phyloP scores from a whole-genome alignment of 2,888 invertebrate species.

The Diarsia rubi region DNA sequence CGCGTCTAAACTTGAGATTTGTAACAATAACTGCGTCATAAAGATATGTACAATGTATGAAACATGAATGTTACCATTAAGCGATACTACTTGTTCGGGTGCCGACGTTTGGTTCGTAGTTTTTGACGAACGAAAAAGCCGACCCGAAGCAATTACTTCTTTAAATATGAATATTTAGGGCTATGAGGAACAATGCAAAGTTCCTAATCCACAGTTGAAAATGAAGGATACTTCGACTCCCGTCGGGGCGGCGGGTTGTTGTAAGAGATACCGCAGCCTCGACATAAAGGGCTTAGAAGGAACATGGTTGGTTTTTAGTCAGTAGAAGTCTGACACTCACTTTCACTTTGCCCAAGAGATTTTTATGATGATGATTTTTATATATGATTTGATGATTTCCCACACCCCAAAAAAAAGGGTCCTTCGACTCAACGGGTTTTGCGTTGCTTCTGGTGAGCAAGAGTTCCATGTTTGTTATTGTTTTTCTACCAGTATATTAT shows the following conservation, averaged over 20 bases:
- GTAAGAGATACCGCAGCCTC: no score
- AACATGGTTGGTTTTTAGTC: no score
- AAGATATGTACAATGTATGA: slow-evolving; percentile 35
- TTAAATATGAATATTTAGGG: not conserved
- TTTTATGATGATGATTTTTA: no score
- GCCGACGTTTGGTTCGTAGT: not conserved
- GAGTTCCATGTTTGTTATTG: not conserved
- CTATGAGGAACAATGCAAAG: not conserved
- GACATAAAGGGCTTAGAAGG: no score
- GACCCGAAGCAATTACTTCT: not conserved
- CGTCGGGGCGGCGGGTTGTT: no score
- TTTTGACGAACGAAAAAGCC: not conserved
- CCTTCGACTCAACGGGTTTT: not conserved
- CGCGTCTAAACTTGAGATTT: slow-evolving; percentile 3
- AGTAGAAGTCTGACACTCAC: no score
- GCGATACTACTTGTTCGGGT: not conserved
- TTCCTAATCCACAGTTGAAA: not conserved
- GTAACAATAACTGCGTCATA: slow-evolving; percentile 18
- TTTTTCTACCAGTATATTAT: not conserved
- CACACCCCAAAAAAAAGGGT: no score
- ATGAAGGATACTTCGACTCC: not conserved
- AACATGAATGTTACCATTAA: not conserved
- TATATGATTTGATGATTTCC: no score
- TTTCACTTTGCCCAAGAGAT: no score
- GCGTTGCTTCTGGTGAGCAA: not conserved